phyloP scores from a whole-genome alignment of 1,140 invertebrate species.

The Philopotamus ludificatus region DNA sequence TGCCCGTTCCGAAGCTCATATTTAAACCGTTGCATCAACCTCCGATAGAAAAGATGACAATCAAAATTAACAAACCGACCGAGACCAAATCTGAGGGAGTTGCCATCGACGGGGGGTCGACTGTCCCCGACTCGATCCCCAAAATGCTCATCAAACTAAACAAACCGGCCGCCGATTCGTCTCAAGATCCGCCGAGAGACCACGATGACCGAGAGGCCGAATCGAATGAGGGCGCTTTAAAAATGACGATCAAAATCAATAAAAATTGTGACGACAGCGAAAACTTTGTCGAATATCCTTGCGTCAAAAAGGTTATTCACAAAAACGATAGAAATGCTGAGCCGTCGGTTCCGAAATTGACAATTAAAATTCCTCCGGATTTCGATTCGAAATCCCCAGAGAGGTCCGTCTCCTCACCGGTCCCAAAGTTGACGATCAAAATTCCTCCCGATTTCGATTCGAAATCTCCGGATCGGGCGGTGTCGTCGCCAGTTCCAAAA shows the following conservation, averaged over 20 bases:
- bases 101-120: background rate
- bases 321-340: slow-evolving; percentile 45
- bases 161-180: slow-evolving; percentile 47
- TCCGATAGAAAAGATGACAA: slow-evolving; percentile 39
- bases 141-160: slow-evolving; percentile 54
- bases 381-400: background rate
- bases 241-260: slow-evolving; percentile 33
- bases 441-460: slow-evolving; percentile 32
- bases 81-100: too few relatives aligned
- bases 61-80: slow-evolving; percentile 29
- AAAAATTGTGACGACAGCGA: slow-evolving; percentile 3
- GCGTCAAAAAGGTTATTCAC: slow-evolving; percentile 8
- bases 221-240: slow-evolving; percentile 19
- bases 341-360: slow-evolving; percentile 52
- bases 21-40: slow-evolving; percentile 33
- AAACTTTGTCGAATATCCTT: background rate
- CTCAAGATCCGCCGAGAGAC: slow-evolving; percentile 2
- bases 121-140: slow-evolving; percentile 46
- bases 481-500: slow-evolving; percentile 48
- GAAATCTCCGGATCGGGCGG: background rate
- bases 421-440: slow-evolving; percentile 54
- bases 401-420: slow-evolving; percentile 36
- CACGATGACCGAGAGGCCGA: slow-evolving; percentile 10
- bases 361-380: slow-evolving; percentile 45
- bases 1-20: slow-evolving; percentile 19